phyloP scores from a whole-genome alignment of 2,113 vertebrate species.

The Thamnaconus septentrionalis region DNA sequence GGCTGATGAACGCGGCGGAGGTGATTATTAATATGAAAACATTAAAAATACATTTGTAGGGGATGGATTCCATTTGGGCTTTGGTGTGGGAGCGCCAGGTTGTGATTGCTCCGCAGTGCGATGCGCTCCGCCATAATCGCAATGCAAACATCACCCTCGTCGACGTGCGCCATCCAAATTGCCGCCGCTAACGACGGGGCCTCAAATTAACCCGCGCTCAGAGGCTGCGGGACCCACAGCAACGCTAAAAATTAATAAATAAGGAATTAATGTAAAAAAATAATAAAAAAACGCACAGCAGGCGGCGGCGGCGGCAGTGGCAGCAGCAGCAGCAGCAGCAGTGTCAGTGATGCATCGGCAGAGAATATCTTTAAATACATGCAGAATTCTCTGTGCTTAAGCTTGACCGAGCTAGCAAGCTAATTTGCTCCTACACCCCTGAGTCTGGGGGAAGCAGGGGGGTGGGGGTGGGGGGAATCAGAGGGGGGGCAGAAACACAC shows the following conservation, averaged over 20 bases:
- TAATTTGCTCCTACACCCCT: conserved; percentile 79
- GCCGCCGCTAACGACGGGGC: conserved; percentile 36
- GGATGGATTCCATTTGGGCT: too few species aligned
- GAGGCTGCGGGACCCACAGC: conserved; percentile 33
- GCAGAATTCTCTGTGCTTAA: conserved; percentile 75
- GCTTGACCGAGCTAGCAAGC: conserved; percentile 74
- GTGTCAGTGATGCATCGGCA: conserved; percentile 45
- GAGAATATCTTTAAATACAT: conserved; percentile 76
- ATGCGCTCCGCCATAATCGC: conserved; percentile 10
- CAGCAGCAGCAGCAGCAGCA: too few species aligned
- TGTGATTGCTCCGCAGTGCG: neutral
- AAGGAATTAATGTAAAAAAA: conserved; percentile 15
- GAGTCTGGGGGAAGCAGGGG: conserved; percentile 66
- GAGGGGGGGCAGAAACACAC: neutral
- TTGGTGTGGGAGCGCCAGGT: neutral
- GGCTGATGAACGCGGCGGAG: neutral
- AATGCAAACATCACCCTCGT: conserved; percentile 44
- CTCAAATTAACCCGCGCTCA: conserved; percentile 55
- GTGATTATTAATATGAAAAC: neutral
- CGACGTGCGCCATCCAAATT: conserved; percentile 42
- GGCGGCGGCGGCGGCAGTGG: neutral
- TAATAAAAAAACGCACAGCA: conserved; percentile 50
- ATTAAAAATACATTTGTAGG: neutral
- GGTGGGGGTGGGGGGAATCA: conserved; percentile 5
- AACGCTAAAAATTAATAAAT: neutral